phyloP scores from a whole-genome alignment of 2,797 vertebrate genomes.

The Scolopax rusticola region DNA sequence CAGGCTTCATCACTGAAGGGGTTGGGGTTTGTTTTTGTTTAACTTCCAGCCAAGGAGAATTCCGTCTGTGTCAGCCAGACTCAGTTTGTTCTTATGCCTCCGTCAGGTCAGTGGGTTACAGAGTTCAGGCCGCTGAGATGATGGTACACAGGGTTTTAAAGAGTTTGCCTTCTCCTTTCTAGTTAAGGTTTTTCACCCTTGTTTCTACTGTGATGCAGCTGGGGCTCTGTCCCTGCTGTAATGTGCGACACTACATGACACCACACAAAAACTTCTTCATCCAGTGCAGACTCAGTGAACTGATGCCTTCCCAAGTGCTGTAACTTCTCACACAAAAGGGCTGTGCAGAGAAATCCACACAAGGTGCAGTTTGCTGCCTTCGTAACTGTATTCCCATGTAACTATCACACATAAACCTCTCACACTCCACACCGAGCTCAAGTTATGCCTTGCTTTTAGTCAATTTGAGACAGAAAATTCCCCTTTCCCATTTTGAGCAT shows the following conservation, averaged over 20 bases:
- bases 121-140: neutral
- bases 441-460: neutral
- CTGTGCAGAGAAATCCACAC: neutral
- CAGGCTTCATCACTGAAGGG: neutral
- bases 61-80: neutral
- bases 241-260: neutral
- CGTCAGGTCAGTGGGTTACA: neutral
- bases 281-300: neutral
- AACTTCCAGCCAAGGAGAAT: neutral
- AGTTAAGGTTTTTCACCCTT: neutral
- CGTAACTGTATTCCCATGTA: neutral
- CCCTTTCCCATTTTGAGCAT: neutral
- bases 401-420: neutral
- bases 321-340: neutral
- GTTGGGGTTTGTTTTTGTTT: neutral
- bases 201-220: neutral
- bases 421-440: fast-evolving
- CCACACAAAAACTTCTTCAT: neutral
- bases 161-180: neutral
- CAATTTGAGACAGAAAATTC: neutral
- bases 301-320: neutral
- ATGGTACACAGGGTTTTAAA: neutral
- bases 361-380: neutral
- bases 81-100: neutral
- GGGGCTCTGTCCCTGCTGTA: neutral